Base-by-base conservation (phyloP, 2,113 vertebrate species). In the Gymnogyps californianus region DNA sequence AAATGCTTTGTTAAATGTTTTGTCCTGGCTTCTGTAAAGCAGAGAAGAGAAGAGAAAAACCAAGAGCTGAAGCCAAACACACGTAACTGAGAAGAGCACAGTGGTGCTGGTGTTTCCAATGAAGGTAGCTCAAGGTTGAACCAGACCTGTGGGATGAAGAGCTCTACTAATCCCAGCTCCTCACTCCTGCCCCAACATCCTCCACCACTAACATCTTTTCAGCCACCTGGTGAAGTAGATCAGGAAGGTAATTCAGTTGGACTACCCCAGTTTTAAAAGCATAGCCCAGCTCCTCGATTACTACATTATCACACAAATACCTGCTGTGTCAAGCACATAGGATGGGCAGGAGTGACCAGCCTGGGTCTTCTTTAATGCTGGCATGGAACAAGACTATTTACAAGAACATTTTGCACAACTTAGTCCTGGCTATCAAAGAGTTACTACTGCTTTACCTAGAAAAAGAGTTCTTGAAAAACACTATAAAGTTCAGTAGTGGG, bases 401-500 rank as follows among this genome's bases (percentile, higher is more conserved):
- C 61, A 10, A 81, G 20, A 83, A 91, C 19, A 57, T 72, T 87
- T 64, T 61, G 34, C 6, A n/a, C 52, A 82, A 24, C 29, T 77
- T 54, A 40, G 24, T 65, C 18, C 49, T 7, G 28, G 81, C 22
- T 34, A 87, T 72, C 38, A 64, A 83, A 76, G 83, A 78, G 80
- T 95, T 94, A 94, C 78, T 85, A 16, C 12, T 57, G 49, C 16
- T 83, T 20, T 91, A 76, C 24, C 40, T 69, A 76, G 55, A 93
- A 95, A 84, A 95, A 26, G 9, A 83, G 36, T 51, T 93, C n/a
- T 51, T 85, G 47, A 42, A 93, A 92, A 90, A 85, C 64, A 89
- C 47, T 31, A 57, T 79, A 20, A 95, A 87, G 40, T 72, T 84
- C 32, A 66, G 47, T 54, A 86, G 38, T 26, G 17, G 16, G 21